Evolutionary conservation across 2,797 vertebrate genomes (phyloP).

Genomic region (Enteromius thamalakanensis): DNA sequence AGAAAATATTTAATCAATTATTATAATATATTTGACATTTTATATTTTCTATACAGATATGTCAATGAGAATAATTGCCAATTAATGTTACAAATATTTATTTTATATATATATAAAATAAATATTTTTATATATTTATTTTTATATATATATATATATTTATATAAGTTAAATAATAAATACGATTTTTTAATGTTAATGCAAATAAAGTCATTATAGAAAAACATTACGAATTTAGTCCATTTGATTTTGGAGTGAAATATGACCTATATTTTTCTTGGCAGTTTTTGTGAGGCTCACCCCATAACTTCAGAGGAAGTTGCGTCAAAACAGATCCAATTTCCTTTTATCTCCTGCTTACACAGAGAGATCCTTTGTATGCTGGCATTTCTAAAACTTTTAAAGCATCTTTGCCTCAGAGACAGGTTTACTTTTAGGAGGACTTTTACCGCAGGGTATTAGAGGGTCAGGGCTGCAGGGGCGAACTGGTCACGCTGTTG

Average conservation of each 20-base stretch:
- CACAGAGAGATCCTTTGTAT: constrained; percentile 28
- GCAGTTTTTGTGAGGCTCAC: not conserved
- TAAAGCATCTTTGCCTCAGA: constrained; percentile 23
- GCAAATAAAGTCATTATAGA: not conserved
- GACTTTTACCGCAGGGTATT: not conserved
- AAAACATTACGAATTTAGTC: not conserved
- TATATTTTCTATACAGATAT: too few relatives aligned
- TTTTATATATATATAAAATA: too few relatives aligned
- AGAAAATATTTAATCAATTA: not conserved
- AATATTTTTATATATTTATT: not conserved
- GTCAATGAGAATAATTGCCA: too few relatives aligned
- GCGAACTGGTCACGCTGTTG: constrained; percentile 16
- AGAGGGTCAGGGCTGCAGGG: constrained; percentile 18
- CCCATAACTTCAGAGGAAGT: constrained; percentile 3
- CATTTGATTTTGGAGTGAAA: not conserved
- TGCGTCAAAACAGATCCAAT: constrained; percentile 25
- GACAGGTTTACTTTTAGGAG: not conserved
- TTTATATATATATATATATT: not conserved
- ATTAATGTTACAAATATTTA: too few relatives aligned
- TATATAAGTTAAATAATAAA: not conserved
- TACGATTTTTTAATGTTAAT: not conserved
- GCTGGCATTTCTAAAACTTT: constrained; percentile 11
- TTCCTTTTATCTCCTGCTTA: constrained; percentile 19
- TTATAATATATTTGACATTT: too few relatives aligned
- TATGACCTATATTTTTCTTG: not conserved